Percentiles rank a stretch among this genome's conserved stretches.
phyloP scores from a whole-genome alignment of 1,140 invertebrate genomes.

The Anagrus nilaparvatae region DNA sequence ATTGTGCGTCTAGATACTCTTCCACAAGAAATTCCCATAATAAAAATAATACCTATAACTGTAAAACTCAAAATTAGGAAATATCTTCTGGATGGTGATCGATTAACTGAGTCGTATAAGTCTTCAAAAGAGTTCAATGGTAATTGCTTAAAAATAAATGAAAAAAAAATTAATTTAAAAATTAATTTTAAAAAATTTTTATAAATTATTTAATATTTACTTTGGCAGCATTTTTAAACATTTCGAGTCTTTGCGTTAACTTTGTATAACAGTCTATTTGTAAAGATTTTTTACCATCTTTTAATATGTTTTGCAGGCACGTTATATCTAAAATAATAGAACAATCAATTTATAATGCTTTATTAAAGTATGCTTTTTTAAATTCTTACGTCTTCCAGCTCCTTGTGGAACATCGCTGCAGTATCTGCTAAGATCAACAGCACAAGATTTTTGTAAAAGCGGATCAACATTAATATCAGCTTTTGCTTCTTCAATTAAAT shows the following conservation, averaged over 20 bases:
- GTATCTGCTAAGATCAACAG: conserved; percentile 69
- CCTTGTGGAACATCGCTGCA: conserved; percentile 76
- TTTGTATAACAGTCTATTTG: conserved; percentile 67
- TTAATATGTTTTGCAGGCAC: conserved; percentile 65
- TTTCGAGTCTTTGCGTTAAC: conserved; percentile 70
- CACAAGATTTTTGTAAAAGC: conserved; percentile 64
- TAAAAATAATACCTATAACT: conserved; percentile 66
- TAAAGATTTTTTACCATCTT: conserved; percentile 55
- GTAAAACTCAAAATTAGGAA: conserved; percentile 62
- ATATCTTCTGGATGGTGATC: conserved; percentile 68
- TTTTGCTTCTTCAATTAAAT: conserved; percentile 66
- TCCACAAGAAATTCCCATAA: conserved; percentile 73
- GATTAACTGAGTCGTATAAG: conserved; percentile 50
- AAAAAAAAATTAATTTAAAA: conserved; percentile 9
- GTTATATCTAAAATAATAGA: conserved; percentile 58
- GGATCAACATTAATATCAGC: conserved; percentile 80
- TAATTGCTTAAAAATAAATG: conserved; percentile 37
- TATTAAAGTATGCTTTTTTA: too few species aligned
- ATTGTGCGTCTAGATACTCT: conserved; percentile 61
- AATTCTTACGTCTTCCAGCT: conserved; percentile 73
- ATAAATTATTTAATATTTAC: conserved; percentile 38
- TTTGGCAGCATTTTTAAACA: conserved; percentile 79
- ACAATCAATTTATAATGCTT: too few species aligned
- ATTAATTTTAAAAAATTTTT: conserved; percentile 16
- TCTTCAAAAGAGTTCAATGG: conserved; percentile 60